Conservation (phyloP, 2,888 invertebrate species). For the Pachliopta kotzebuea region DNA sequence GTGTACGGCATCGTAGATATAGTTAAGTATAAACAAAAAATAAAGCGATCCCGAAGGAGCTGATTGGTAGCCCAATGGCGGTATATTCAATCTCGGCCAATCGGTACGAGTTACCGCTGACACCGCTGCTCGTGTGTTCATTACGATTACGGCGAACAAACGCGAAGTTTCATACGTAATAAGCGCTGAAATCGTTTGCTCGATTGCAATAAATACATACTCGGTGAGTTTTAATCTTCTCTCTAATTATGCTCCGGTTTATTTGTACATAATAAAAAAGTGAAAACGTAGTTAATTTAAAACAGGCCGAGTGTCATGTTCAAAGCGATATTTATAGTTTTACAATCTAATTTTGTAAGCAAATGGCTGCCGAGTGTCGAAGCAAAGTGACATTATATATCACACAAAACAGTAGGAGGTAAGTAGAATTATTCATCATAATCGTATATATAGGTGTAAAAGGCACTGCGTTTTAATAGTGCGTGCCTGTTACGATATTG, state of each 20-base stretch:
- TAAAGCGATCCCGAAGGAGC: slow-evolving; percentile 50
- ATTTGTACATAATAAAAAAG: slow-evolving; percentile 35
- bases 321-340: slow-evolving; percentile 60
- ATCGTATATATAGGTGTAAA: slow-evolving; percentile 31
- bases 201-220: slow-evolving; percentile 64
- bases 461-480: slow-evolving; percentile 8
- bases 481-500: not conserved
- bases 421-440: slow-evolving; percentile 33
- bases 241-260: slow-evolving; percentile 38
- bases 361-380: slow-evolving; percentile 78
- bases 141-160: slow-evolving; percentile 62
- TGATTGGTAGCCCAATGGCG: slow-evolving; percentile 68
- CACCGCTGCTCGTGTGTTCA: slow-evolving; percentile 65
- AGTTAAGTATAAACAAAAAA: slow-evolving; percentile 75
- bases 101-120: slow-evolving; percentile 53
- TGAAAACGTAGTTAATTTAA: slow-evolving; percentile 28
- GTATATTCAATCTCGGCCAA: slow-evolving; percentile 70
- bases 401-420: slow-evolving; percentile 38
- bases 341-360: slow-evolving; percentile 77
- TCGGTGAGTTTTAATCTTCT: slow-evolving; percentile 68
- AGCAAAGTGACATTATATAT: slow-evolving; percentile 63
- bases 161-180: slow-evolving; percentile 77
- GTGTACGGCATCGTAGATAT: slow-evolving; percentile 53
- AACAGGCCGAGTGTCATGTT: slow-evolving; percentile 33
- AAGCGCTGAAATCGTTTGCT: slow-evolving; percentile 80